Conservation (phyloP, 2,113 vertebrate genomes). For the Cercocebus atys region DNA sequence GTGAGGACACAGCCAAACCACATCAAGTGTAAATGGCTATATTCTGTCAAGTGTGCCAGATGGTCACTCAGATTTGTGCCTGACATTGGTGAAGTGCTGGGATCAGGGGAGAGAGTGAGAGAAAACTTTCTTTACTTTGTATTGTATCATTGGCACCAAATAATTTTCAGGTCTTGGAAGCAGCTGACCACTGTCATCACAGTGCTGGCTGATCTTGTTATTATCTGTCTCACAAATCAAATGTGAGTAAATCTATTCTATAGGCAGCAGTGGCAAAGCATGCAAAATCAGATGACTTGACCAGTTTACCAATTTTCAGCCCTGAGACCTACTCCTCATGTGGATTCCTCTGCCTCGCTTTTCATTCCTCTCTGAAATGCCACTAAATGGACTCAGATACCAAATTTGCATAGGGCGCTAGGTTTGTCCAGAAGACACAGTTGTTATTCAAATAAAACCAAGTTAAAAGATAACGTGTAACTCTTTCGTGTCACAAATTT, state of each 20-base stretch:
- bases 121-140: not conserved
- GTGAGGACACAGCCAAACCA: too few relatives aligned
- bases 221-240: not conserved
- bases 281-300: not conserved
- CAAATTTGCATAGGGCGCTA: not conserved
- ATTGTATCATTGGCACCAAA: not conserved
- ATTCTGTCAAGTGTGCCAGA: not conserved
- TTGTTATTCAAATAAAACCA: not conserved
- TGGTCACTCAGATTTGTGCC: fast-evolving
- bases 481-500: not conserved
- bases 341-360: not conserved
- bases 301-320: not conserved
- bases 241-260: fast-evolving
- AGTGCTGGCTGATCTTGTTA: not conserved
- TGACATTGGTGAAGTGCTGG: not conserved
- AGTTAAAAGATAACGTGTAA: too few relatives aligned
- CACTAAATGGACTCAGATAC: not conserved
- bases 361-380: not conserved
- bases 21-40: not conserved
- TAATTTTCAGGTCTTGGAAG: not conserved
- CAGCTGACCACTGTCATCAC: not conserved
- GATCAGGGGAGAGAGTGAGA: not conserved
- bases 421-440: not conserved
- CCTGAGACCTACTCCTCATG: not conserved
- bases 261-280: not conserved